Conservation (phyloP, 2,888 invertebrate genomes). For the Stegophylla sp. region DNA sequence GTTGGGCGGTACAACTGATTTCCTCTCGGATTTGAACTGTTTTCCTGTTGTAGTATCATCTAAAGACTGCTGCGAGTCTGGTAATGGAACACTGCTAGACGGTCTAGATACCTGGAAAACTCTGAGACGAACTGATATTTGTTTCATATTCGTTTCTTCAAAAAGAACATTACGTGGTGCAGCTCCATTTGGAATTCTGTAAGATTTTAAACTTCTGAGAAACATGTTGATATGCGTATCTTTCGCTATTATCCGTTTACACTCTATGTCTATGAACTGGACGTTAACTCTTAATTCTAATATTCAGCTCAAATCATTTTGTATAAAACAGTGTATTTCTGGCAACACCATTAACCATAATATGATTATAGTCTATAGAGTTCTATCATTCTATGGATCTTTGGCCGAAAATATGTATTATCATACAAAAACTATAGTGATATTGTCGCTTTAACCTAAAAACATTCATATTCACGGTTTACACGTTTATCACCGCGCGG, state of each 20-base stretch:
- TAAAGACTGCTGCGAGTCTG: slow-evolving; percentile 13
- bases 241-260: no score
- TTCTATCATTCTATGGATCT: no score
- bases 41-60: slow-evolving; percentile 5
- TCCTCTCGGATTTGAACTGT: slow-evolving; percentile 44
- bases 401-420: neutral
- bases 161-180: slow-evolving; percentile 4
- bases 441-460: neutral
- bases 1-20: slow-evolving; percentile 38
- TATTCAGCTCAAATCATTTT: no score
- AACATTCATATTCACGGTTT: neutral
- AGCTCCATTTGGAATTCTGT: neutral
- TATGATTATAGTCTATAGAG: no score
- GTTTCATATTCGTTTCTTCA: neutral
- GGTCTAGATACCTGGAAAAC: slow-evolving; percentile 13
- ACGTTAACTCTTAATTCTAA: no score
- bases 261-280: no score
- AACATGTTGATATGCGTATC: slow-evolving; percentile 1
- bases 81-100: neutral
- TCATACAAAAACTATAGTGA: neutral
- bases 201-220: slow-evolving; percentile 7
- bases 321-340: no score
- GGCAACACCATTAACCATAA: neutral
- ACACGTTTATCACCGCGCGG: no score
- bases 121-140: neutral